These are phyloP conservation scores for Eublepharis macularius DNA, from an alignment of 2,113 vertebrate species.

Conservation along the genomic window DNA sequence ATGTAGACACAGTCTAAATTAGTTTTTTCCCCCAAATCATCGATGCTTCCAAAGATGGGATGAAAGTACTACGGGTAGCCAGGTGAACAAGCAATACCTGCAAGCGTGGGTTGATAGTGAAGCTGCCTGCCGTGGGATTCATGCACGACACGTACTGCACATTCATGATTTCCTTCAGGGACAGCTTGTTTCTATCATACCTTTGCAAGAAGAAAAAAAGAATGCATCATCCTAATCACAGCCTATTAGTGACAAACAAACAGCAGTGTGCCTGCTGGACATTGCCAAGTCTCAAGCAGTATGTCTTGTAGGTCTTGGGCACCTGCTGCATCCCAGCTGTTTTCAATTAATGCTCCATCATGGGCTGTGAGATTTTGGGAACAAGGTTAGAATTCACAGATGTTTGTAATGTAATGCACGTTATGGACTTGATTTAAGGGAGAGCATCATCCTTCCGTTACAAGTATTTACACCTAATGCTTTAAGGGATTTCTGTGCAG, in stretches of 20 bases:
- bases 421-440: not conserved
- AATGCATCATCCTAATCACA: not conserved
- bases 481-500: not conserved
- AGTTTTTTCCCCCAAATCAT: not conserved
- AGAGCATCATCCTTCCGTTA: not conserved
- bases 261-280: not conserved
- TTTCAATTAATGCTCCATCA: conserved; percentile 17
- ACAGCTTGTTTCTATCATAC: conserved; percentile 92
- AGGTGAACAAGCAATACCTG: conserved; percentile 77
- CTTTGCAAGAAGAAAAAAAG: conserved; percentile 64
- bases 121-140: conserved; percentile 94
- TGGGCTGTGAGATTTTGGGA: not conserved
- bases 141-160: conserved; percentile 97
- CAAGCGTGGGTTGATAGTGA: conserved; percentile 95
- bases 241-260: not conserved
- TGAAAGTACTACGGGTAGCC: fast-evolving
- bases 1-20: not conserved
- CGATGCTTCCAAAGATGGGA: not conserved
- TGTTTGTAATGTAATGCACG: not conserved
- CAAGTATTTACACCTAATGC: not conserved
- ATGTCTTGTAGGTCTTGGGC: not conserved
- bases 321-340: conserved; percentile 24
- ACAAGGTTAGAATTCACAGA: not conserved
- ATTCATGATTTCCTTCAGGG: conserved; percentile 89
- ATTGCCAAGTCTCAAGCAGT: conserved; percentile 4